phyloP scores from a whole-genome alignment of 2,888 invertebrate genomes.

The Oscheius sp. region DNA sequence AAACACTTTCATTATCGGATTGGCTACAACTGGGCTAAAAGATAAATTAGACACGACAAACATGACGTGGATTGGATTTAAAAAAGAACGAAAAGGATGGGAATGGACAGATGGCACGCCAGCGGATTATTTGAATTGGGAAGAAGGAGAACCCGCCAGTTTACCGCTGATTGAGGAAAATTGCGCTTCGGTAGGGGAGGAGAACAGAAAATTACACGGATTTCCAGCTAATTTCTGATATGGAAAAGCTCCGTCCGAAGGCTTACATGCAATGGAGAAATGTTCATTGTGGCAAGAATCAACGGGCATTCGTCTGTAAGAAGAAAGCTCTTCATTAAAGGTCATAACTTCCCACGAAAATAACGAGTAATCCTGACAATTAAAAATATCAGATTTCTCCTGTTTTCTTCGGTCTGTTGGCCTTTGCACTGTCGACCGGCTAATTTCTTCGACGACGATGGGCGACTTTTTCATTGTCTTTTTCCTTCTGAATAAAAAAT shows the following conservation, averaged over 20 bases:
- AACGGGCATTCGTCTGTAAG: slow-evolving; percentile 27
- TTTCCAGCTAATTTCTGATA: slow-evolving; percentile 24
- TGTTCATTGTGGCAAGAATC: background rate
- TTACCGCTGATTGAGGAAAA: slow-evolving; percentile 11
- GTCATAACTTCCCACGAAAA: too few species aligned
- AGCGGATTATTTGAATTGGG: slow-evolving; percentile 25
- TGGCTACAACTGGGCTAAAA: slow-evolving; percentile 15
- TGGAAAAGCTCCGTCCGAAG: slow-evolving; percentile 23
- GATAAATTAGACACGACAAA: slow-evolving; percentile 5
- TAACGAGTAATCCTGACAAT: too few species aligned
- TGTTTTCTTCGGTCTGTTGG: too few species aligned
- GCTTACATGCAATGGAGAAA: slow-evolving; percentile 27
- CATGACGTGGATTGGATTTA: slow-evolving; percentile 31
- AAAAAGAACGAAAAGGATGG: slow-evolving; percentile 19
- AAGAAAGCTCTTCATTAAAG: slow-evolving; percentile 8
- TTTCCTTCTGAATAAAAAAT: too few species aligned
- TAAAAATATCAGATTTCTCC: too few species aligned
- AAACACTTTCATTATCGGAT: slow-evolving; percentile 11
- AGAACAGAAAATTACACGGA: too few species aligned
- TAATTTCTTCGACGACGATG: too few species aligned
- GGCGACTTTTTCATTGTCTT: too few species aligned
- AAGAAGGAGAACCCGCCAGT: slow-evolving; percentile 7
- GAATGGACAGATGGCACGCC: slow-evolving; percentile 20
- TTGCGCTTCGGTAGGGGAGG: slow-evolving; percentile 12
- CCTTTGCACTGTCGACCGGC: too few species aligned